Evolutionary conservation across 2,888 invertebrate species (phyloP), one percentile per base, ranked within the genome.

Genomic region (Synanthedon myopaeformis): DNA sequence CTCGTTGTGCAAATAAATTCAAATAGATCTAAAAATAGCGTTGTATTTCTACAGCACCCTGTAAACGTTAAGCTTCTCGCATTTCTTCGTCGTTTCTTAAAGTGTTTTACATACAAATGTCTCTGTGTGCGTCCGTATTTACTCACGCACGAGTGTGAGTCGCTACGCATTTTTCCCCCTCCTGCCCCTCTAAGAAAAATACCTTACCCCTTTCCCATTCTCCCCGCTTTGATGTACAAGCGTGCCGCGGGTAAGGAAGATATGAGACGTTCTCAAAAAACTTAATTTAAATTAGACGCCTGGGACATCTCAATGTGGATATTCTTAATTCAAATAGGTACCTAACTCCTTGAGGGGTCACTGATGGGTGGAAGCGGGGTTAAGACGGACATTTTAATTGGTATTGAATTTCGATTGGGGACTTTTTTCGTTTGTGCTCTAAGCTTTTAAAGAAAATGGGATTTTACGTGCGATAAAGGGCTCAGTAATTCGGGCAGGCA

Each of bases 31-130:
- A 35, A 35, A 35, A 35, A 10, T 35, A 10, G 10, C 35, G 14
- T 23, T 19, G 49, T 3, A 8, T 49, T 49, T 49, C 49, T 19
- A 6, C 8, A 49, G 64, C 87, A 82, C 63, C 80, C 85, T 82
- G 75, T 87, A 78, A 52, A 60, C 66, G 68, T 66, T 83, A 85
- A 86, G 87, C 85, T 82, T 79, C 86, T 87, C 85, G 85, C 85
- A 83, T 87, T 87, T 87, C 87, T 87, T 87, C 86, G 81, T 70
- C 82, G 85, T 84, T 86, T 87, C 86, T 87, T 87, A 86, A 86
- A 87, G 85, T 85, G 85, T 87, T 86, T 87, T 86, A 86, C 87
- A 86, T 86, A 87, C 84, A 87, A 68, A 70, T 62, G 62, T 59
- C 61, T 57, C 66, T 81, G 86, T 86, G 86, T 84, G 85, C 76